Percentiles rank a stretch among this genome's conserved stretches.
Evolutionary conservation across 1,140 invertebrate species (phyloP).

Genomic region (Heliconius melpomene): DNA sequence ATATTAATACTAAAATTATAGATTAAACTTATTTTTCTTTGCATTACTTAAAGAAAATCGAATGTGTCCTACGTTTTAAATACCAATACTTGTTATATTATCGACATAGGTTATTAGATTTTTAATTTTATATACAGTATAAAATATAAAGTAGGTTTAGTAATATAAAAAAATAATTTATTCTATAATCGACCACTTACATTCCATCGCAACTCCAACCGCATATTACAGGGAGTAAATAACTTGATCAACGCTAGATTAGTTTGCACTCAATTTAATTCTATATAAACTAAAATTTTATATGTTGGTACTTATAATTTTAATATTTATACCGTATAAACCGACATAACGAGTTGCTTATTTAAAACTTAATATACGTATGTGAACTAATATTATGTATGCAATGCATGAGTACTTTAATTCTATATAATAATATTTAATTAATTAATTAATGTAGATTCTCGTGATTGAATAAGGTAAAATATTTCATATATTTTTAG

Average conservation of each 20-base stretch:
- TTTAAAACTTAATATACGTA: background rate
- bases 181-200: conserved; percentile 1
- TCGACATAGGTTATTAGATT: background rate
- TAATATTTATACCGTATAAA: background rate
- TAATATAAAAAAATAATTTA: conserved; percentile 3
- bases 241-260: conserved; percentile 12
- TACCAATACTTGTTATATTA: too few relatives aligned
- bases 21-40: too few relatives aligned
- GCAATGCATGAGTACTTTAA: background rate
- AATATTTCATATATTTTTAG: too few relatives aligned
- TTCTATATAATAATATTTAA: too few relatives aligned
- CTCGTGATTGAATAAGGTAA: too few relatives aligned
- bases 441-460: too few relatives aligned
- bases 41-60: too few relatives aligned
- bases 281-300: conserved; percentile 3
- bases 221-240: conserved; percentile 14
- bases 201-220: background rate
- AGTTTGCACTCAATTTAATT: conserved; percentile 13
- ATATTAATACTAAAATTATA: too few relatives aligned
- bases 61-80: background rate
- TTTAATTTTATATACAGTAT: background rate
- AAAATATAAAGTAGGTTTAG: background rate
- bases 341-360: background rate
- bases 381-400: background rate
- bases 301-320: background rate